These are phyloP conservation scores for Chelidonichthys spinosus DNA, from an alignment of 2,797 vertebrate species.

Conservation along the genomic window DNA sequence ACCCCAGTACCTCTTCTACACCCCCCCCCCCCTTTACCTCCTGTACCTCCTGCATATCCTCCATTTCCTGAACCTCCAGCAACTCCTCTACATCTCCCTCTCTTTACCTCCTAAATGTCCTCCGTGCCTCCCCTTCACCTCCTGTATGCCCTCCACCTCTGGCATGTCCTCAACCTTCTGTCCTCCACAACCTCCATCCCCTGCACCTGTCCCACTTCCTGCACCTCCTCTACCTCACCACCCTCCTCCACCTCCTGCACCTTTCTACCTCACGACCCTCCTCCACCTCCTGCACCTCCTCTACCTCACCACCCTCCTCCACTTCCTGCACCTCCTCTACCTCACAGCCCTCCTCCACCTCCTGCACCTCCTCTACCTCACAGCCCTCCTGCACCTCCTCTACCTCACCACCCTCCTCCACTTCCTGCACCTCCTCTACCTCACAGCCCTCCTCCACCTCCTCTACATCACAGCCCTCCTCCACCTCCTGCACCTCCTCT, in stretches of 20 bases:
- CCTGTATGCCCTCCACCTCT: too few relatives aligned
- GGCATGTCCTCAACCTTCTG: too few relatives aligned
- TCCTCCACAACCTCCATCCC: neutral
- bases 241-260: neutral
- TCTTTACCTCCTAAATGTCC: too few relatives aligned
- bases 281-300: neutral
- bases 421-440: too few relatives aligned
- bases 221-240: neutral
- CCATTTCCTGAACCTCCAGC: too few relatives aligned
- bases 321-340: neutral
- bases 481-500: neutral
- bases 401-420: too few relatives aligned
- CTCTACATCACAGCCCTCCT: too few relatives aligned
- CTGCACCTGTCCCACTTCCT: neutral
- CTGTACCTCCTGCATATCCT: too few relatives aligned
- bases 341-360: neutral
- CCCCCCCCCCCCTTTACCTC: neutral
- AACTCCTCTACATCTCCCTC: neutral
- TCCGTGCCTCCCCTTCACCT: too few relatives aligned
- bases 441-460: too few relatives aligned
- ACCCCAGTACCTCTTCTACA: slow-evolving; percentile 45
- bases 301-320: neutral
- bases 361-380: neutral
- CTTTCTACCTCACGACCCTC: neutral
- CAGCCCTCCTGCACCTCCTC: neutral